Evolutionary conservation across 1,140 invertebrate genomes (phyloP).

Genomic region (Trigoniulus corallinus): DNA sequence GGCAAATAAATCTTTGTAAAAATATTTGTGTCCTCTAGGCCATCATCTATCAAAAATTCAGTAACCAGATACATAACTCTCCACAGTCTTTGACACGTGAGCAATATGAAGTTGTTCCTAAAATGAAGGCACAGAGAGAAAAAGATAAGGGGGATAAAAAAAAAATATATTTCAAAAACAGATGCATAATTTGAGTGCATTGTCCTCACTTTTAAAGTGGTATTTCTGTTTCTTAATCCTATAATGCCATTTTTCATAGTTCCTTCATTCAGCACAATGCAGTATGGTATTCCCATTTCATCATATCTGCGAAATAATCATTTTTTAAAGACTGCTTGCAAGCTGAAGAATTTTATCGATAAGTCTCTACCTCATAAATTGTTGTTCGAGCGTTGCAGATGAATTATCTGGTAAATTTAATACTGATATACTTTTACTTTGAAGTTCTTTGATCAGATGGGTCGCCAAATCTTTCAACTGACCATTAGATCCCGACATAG

Average conservation of each 20-base stretch:
- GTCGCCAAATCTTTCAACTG: not conserved
- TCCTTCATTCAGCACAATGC: conserved; percentile 39
- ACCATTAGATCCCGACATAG: conserved; percentile 15
- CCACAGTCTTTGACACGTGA: too few relatives aligned
- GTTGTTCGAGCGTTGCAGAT: not conserved
- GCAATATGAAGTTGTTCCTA: too few relatives aligned
- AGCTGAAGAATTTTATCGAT: not conserved
- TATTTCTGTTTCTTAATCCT: conserved; percentile 48
- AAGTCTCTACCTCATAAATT: not conserved
- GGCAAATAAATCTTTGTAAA: too few relatives aligned
- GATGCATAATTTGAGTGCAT: too few relatives aligned
- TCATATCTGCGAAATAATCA: conserved; percentile 19
- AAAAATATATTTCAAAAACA: too few relatives aligned
- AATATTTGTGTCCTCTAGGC: too few relatives aligned
- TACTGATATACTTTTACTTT: not conserved
- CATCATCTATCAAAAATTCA: too few relatives aligned
- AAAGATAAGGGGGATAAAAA: too few relatives aligned
- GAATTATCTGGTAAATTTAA: not conserved
- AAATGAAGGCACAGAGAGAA: too few relatives aligned
- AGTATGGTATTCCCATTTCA: conserved; percentile 43
- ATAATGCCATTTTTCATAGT: conserved; percentile 53
- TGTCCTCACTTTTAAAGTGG: conserved; percentile 47
- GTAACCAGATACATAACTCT: too few relatives aligned
- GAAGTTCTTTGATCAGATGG: not conserved
- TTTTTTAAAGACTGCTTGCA: not conserved